Evolutionary conservation across 64 coral and sea anemone genomes (phyloP).

Genomic region (Acropora tenuis): DNA sequence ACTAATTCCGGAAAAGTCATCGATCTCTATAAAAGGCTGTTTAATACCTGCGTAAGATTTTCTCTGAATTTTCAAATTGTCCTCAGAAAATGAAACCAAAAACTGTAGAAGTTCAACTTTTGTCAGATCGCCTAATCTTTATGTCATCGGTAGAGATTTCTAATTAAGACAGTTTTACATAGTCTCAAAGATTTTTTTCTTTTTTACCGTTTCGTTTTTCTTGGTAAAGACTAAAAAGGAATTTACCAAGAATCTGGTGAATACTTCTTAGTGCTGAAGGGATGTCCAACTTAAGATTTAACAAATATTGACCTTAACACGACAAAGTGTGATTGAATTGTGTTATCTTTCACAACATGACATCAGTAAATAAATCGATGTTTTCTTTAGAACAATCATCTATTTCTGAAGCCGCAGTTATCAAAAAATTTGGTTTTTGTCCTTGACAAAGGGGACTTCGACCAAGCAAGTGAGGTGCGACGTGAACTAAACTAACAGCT

Average conservation of each 20-base stretch:
- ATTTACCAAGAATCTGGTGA: not conserved
- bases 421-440: not conserved
- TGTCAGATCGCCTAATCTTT: not conserved
- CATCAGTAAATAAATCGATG: slow-evolving; percentile 34
- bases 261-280: not conserved
- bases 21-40: too few relatives aligned
- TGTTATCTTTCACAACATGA: slow-evolving; percentile 3
- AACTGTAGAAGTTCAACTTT: too few relatives aligned
- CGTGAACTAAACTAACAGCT: not conserved
- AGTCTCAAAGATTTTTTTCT: not conserved
- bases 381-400: not conserved
- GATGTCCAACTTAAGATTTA: not conserved
- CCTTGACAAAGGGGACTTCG: not conserved
- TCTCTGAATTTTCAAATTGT: too few relatives aligned
- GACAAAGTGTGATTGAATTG: slow-evolving; percentile 30
- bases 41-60: too few relatives aligned
- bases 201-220: not conserved
- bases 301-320: not conserved
- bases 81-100: too few relatives aligned
- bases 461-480: not conserved
- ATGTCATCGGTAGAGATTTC: slow-evolving; percentile 6
- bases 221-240: not conserved
- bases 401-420: not conserved
- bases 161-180: not conserved
- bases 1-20: too few relatives aligned